A percentile compares a stretch with the other conserved stretches of the same genome.
Conservation (phyloP, 2,888 invertebrate genomes). For the Aproaerema taeniolella region DNA sequence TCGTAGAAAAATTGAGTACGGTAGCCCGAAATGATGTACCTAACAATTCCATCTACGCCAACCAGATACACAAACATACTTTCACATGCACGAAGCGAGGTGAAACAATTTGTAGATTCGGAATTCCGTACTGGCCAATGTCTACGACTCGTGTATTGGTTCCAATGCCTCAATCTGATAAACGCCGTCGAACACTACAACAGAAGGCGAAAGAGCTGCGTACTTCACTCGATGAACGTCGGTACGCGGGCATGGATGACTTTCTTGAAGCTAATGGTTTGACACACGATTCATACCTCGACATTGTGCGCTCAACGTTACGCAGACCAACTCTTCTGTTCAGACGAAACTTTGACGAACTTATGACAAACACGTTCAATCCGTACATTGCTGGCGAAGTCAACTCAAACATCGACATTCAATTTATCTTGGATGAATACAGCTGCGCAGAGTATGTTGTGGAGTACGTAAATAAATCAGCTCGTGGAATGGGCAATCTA, state of each 20-base stretch:
- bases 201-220: constrained; percentile 30
- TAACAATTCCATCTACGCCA: too few relatives aligned
- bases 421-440: constrained; percentile 35
- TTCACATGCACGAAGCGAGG: too few relatives aligned
- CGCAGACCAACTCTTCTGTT: constrained; percentile 32
- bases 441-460: too few relatives aligned
- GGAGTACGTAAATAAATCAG: too few relatives aligned
- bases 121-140: constrained; percentile 37
- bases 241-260: constrained; percentile 32
- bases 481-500: too few relatives aligned
- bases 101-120: constrained; percentile 32
- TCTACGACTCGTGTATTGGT: constrained; percentile 30
- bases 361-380: constrained; percentile 43
- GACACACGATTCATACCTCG: constrained; percentile 30
- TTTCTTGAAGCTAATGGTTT: too few relatives aligned
- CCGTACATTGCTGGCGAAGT: constrained; percentile 35
- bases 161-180: constrained; percentile 33
- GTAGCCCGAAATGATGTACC: constrained; percentile 30
- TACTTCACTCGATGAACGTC: constrained; percentile 25
- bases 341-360: too few relatives aligned
- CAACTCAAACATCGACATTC: too few relatives aligned
- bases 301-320: constrained; percentile 31
- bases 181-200: constrained; percentile 28
- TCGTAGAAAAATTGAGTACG: too few relatives aligned
- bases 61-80: too few relatives aligned